Percentiles rank a stretch among this genome's conserved stretches.
phyloP scores from a whole-genome alignment of 2,797 vertebrate genomes.

The Sphaeramia orbicularis region DNA sequence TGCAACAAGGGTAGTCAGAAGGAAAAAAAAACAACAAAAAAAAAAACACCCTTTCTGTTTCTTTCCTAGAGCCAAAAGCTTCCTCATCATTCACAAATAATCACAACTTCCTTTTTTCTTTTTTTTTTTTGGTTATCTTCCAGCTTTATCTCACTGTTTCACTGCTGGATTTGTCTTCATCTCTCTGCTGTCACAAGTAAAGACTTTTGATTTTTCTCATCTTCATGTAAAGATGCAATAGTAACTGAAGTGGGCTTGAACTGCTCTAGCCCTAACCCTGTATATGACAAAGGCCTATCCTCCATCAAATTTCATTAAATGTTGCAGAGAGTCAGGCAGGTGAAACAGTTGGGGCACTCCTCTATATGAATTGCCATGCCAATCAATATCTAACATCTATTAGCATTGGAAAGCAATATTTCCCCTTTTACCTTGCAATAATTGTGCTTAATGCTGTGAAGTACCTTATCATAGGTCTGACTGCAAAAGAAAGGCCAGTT shows the following conservation, averaged over 20 bases:
- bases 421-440: constrained; percentile 85
- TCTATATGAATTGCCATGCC: constrained; percentile 71
- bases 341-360: constrained; percentile 71
- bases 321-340: constrained; percentile 56
- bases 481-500: constrained; percentile 85
- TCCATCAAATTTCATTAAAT: constrained; percentile 58
- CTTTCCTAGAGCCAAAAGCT: neutral
- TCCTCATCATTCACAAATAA: neutral
- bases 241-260: constrained; percentile 11
- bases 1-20: neutral
- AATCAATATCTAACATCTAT: constrained; percentile 88
- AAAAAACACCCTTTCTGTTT: neutral
- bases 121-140: constrained; percentile 5
- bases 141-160: neutral
- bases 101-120: neutral
- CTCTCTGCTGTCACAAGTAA: constrained; percentile 13
- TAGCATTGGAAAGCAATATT: constrained; percentile 87
- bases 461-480: constrained; percentile 89
- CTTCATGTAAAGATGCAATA: constrained; percentile 39
- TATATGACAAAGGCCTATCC: constrained; percentile 41
- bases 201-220: constrained; percentile 1
- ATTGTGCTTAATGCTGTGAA: constrained; percentile 87
- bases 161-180: constrained; percentile 6
- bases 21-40: neutral
- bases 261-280: neutral